Conservation (phyloP, 2,797 vertebrate species). For the Chloroceryle inda region DNA sequence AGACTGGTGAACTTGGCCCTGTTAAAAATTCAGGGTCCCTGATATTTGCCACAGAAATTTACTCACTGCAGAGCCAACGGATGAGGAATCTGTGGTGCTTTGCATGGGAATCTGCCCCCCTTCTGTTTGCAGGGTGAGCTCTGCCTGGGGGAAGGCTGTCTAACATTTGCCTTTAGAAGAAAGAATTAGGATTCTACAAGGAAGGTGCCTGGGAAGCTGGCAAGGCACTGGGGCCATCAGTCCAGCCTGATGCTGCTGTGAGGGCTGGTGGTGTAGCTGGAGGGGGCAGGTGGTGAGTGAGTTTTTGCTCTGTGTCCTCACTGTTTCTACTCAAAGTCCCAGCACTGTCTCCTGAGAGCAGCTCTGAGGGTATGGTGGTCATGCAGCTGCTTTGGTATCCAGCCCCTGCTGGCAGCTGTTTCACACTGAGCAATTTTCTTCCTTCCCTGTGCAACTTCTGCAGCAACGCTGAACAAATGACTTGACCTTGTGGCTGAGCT, state of each 20-base stretch:
- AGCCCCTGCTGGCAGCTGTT: background rate
- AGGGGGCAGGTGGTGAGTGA: rapidly evolving
- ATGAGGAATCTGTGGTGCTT: rapidly evolving
- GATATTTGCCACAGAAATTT: background rate
- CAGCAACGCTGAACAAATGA: background rate
- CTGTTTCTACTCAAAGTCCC: background rate
- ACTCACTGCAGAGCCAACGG: background rate
- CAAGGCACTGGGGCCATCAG: background rate
- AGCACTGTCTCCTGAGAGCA: background rate
- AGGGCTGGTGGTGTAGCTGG: background rate
- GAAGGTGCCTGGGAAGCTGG: background rate
- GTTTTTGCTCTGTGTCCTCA: rapidly evolving
- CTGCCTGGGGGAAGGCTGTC: background rate
- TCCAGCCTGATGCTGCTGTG: background rate
- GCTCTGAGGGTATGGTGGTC: background rate
- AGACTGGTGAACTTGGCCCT: background rate
- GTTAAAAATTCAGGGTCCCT: background rate
- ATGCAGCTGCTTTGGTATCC: background rate
- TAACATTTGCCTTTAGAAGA: background rate
- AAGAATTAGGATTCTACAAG: background rate
- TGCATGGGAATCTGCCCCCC: rapidly evolving
- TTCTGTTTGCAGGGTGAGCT: rapidly evolving
- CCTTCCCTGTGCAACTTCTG: background rate
- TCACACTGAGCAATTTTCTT: background rate
- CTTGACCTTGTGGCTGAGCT: background rate